Conservation (phyloP, 92 coral and sea anemone species). For the Muricea muricata region DNA sequence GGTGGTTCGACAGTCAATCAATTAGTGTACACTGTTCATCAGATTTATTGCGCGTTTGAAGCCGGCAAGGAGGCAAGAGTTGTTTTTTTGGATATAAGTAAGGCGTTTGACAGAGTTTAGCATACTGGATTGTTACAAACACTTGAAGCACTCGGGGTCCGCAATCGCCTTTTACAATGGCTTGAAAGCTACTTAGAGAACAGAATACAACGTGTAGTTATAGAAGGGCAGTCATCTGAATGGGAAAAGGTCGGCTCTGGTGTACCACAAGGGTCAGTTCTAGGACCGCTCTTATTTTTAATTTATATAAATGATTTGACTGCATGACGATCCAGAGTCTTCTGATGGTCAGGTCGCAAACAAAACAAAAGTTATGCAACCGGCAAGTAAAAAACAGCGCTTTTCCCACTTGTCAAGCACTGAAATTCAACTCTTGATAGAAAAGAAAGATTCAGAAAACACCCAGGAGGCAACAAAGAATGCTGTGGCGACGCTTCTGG, state of each 20-base stretch:
- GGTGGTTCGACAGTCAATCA: slow-evolving; percentile 27
- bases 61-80: slow-evolving; percentile 27
- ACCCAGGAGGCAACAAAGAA: no score
- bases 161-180: not conserved
- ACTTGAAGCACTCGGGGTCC: not conserved
- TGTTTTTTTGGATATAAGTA: slow-evolving; percentile 50
- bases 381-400: no score
- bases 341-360: no score
- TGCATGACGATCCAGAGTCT: no score
- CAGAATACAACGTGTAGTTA: slow-evolving; percentile 17
- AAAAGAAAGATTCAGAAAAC: no score
- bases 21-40: slow-evolving; percentile 2
- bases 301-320: slow-evolving; percentile 49
- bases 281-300: slow-evolving; percentile 42
- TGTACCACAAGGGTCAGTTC: slow-evolving; percentile 47
- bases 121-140: no score
- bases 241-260: slow-evolving; percentile 26
- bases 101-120: no score
- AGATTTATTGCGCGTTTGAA: slow-evolving; percentile 38
- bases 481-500: no score
- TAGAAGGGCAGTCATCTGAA: slow-evolving; percentile 26
- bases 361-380: no score
- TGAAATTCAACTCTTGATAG: no score
- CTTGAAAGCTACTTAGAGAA: not conserved
- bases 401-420: no score